Base-by-base conservation (phyloP, 2,888 invertebrate genomes). In the Xestia rhomboidea region DNA sequence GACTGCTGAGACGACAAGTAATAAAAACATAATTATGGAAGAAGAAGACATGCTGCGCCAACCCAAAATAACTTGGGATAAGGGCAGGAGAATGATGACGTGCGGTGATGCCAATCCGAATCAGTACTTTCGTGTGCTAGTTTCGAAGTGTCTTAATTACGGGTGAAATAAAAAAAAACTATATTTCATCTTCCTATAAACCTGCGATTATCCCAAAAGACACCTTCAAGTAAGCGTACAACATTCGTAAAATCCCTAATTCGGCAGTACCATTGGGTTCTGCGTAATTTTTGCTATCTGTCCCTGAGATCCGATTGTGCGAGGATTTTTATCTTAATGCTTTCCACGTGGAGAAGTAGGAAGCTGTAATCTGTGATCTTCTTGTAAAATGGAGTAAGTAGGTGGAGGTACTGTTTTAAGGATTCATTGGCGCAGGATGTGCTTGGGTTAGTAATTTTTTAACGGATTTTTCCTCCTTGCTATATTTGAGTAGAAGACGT, bases 211-310 rank as follows among this genome's bases (percentile, higher is more conserved):
- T 88, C 85, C 80, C 68, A 73, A 77, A 79, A 83, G 76, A 85
- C 76, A 79, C 49, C 84, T 87, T 86, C 81, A 84, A 84, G 74
- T 79, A 66, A 82, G 64, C 54, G 80, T n/a, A 66, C 63, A 54
- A 81, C 77, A 72, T 80, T 84, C 72, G 69, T 73, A 66, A 82
- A 80, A 89, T 88, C 89, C 88, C 82, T 88, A 86, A 90, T 90
- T 91, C 86, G 70, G 82, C 82, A 68, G 85, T 84, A 77, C 84
- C 75, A 77, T 79, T 79, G 76, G 77, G 82, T 82, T 76, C 34
- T n/a, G 49, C 63, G 62, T 81, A 81, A 79, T 76, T 88, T 85
- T 88, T 86, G 79, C 77, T 87, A 86, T 89, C 89, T 81, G 49
- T 44, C 21, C 51, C 71, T 46, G 41, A 74, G 77, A 79, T 82